Evolutionary conservation across 1,140 invertebrate genomes (phyloP).

Genomic region (Drosophila fuyamai): DNA sequence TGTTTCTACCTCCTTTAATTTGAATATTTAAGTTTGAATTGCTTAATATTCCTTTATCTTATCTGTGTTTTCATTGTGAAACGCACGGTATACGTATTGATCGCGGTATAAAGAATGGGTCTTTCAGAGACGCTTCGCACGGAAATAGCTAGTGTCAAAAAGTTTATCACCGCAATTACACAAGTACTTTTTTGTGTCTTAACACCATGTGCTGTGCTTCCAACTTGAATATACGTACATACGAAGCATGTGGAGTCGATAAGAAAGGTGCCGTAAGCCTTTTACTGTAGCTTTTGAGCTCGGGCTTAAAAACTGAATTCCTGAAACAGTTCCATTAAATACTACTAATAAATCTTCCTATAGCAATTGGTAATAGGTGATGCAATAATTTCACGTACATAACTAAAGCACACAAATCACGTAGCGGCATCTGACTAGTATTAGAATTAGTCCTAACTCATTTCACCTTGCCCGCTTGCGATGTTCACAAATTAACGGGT

Average conservation of each 20-base stretch:
- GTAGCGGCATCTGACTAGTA: slow-evolving; percentile 12
- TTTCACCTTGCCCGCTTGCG: not conserved
- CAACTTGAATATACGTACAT: not conserved
- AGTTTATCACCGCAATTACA: slow-evolving; percentile 72
- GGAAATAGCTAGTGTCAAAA: slow-evolving; percentile 58
- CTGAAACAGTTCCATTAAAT: slow-evolving; percentile 11
- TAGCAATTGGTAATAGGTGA: slow-evolving; percentile 13
- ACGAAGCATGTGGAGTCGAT: slow-evolving; percentile 30
- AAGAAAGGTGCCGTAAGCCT: slow-evolving; percentile 31
- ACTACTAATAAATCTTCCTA: slow-evolving; percentile 12
- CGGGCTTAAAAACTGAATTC: slow-evolving; percentile 16
- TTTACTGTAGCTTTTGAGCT: slow-evolving; percentile 25
- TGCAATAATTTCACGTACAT: slow-evolving; percentile 19
- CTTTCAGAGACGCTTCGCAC: slow-evolving; percentile 25
- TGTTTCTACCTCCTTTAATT: not conserved
- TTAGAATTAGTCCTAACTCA: slow-evolving; percentile 19
- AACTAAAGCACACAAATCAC: slow-evolving; percentile 15
- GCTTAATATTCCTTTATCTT: slow-evolving; percentile 10
- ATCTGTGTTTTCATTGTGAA: slow-evolving; percentile 5
- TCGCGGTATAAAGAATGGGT: slow-evolving; percentile 14
- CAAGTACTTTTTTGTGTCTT: slow-evolving; percentile 12
- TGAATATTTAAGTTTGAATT: not conserved
- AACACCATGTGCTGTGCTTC: slow-evolving; percentile 16
- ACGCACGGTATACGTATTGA: slow-evolving; percentile 10
- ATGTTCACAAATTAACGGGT: not conserved